Percentiles rank a stretch among this genome's conserved stretches.
Evolutionary conservation across 2,888 invertebrate species (phyloP).

Genomic region (Buathra laborator): DNA sequence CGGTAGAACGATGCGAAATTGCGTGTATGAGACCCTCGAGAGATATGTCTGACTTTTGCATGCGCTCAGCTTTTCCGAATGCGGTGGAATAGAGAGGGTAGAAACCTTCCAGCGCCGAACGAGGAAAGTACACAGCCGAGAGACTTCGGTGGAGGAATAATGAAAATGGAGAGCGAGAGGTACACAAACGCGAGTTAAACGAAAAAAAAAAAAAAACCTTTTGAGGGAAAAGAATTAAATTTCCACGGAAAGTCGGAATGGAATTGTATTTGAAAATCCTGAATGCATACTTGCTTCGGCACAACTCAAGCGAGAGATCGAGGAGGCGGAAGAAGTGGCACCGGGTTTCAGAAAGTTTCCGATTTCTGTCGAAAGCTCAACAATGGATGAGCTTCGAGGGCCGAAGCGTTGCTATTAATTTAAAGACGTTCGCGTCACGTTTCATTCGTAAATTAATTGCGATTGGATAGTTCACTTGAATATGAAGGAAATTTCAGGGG

Average conservation of each 20-base stretch:
- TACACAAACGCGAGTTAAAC: background rate
- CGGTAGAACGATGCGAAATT: background rate
- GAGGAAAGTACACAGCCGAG: background rate
- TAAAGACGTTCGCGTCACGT: too few species aligned
- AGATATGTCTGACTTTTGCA: conserved; percentile 7
- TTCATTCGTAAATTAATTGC: too few species aligned
- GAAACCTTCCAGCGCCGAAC: background rate
- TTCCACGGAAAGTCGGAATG: conserved; percentile 37
- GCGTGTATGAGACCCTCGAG: conserved; percentile 13
- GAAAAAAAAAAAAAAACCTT: background rate
- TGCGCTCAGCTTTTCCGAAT: background rate
- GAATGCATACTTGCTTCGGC: conserved; percentile 44
- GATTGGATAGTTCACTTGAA: too few species aligned
- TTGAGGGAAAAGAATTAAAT: conserved; percentile 32
- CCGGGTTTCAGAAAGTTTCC: conserved; percentile 36
- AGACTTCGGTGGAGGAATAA: conserved; percentile 4
- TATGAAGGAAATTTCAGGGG: too few species aligned
- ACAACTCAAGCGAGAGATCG: conserved; percentile 3
- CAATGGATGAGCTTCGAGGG: conserved; percentile 23
- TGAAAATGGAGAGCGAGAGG: background rate
- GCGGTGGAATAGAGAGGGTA: background rate
- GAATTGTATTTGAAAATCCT: conserved; percentile 47
- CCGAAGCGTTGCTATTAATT: background rate
- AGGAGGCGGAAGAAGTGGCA: conserved; percentile 4
- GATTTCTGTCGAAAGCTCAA: conserved; percentile 40